Base-by-base conservation (phyloP, 2,888 invertebrate genomes). In the Dexiosoma caninum region DNA sequence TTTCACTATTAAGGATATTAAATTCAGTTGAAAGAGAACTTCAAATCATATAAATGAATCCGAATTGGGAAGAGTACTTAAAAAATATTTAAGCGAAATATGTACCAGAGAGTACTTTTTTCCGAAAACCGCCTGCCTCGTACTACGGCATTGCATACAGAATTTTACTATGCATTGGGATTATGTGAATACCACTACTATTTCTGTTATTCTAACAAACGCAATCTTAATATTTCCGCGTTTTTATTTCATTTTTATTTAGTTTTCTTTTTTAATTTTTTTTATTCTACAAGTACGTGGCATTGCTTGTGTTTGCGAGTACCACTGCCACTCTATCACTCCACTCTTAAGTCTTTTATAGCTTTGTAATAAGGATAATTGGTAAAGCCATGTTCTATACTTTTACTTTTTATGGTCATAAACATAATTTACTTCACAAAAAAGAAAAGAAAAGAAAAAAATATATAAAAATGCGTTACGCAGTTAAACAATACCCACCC, bases 331-430 rank as follows among this genome's bases (percentile, higher is more conserved):
- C 44, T n/a, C n/a, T 10, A 7, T 53, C 27, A 7, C 55, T 46
- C 57, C 12, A 40, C 27, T 75, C 55, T 37, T 44, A 70, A 66
- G 75, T 40, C 74, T 80, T 78, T 83, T 77, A 82, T 81, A 78
- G 75, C 72, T 84, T 86, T 85, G 86, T 83, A 83, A 83, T 83
- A 83, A 84, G 82, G 82, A 84, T 87, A 87, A 87, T 87, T 88
- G 87, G 86, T 83, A 86, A 85, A 87, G 85, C 86, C 86, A 86
- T 85, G 77, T 81, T 77, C 66, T 59, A 27, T 69, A 70, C 72
- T 81, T 81, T 81, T 81, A 74, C 69, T 81, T 87, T 87, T 87
- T 87, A 88, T 88, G 87, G 86, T 85, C 84, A 82, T 83, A 82
- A 83, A 83, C 81, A 81, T 81, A 81, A 81, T 81, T 81, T 77